Conservation (phyloP, 2,888 invertebrate species). For the Megalurothrips usitatus region DNA sequence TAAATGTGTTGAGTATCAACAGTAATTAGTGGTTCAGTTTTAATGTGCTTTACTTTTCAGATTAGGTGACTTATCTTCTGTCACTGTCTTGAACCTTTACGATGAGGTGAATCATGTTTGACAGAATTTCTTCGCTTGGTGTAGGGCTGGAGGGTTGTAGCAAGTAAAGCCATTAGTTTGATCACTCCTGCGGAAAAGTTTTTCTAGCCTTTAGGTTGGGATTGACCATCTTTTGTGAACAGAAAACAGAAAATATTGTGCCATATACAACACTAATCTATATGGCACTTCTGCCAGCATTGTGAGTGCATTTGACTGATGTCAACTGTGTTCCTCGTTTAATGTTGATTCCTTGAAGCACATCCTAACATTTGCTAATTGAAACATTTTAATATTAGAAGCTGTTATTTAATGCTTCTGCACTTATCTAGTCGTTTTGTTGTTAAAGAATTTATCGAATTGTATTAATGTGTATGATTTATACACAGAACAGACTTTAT, state of each 20-base stretch:
- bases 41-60: too few species aligned
- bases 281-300: background rate
- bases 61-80: too few species aligned
- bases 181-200: too few species aligned
- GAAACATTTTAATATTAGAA: background rate
- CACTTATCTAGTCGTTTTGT: slow-evolving; percentile 9
- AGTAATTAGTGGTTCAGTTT: too few species aligned
- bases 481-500: background rate
- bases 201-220: too few species aligned
- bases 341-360: background rate
- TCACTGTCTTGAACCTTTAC: background rate
- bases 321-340: background rate
- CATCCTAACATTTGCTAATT: background rate
- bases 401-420: background rate
- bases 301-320: background rate
- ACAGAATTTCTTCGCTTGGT: background rate
- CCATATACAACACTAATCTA: background rate
- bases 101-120: background rate
- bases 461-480: background rate
- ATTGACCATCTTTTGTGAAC: too few species aligned
- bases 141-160: too few species aligned
- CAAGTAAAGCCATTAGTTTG: too few species aligned
- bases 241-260: background rate
- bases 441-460: background rate
- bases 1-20: too few species aligned